phyloP scores from a whole-genome alignment of 2,888 invertebrate species.

The Eupithecia insigniata region DNA sequence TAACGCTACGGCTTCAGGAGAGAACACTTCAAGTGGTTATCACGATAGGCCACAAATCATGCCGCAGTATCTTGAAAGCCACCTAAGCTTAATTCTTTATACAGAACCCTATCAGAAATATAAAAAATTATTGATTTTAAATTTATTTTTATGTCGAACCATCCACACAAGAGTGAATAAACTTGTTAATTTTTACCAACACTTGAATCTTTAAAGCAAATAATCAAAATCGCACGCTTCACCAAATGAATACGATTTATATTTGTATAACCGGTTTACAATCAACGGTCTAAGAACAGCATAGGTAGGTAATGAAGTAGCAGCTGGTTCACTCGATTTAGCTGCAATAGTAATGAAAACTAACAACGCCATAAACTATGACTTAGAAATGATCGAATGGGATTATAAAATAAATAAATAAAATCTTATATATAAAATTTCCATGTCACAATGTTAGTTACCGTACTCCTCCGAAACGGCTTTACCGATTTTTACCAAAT shows the following conservation, averaged over 20 bases:
- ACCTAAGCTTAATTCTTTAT: background rate
- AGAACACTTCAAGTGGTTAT: background rate
- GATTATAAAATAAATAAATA: too few relatives aligned
- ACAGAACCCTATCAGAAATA: background rate
- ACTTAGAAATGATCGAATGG: too few relatives aligned
- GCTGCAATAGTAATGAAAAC: background rate
- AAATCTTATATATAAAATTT: too few relatives aligned
- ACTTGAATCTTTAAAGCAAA: conserved; percentile 28
- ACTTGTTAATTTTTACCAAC: conserved; percentile 24
- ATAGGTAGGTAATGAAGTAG: background rate
- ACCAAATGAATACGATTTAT: conserved; percentile 38
- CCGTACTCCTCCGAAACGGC: too few relatives aligned
- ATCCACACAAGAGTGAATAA: background rate
- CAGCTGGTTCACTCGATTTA: conserved; percentile 13
- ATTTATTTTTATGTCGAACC: background rate
- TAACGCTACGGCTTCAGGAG: background rate
- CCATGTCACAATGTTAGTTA: too few relatives aligned
- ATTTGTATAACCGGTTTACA: conserved; percentile 39
- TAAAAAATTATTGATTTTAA: background rate
- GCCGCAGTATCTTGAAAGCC: too few relatives aligned
- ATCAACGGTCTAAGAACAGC: conserved; percentile 35
- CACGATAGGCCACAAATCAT: background rate
- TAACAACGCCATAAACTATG: too few relatives aligned
- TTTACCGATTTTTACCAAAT: too few relatives aligned
- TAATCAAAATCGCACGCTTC: conserved; percentile 38